Percentiles rank a stretch among this genome's conserved stretches.
phyloP scores from a whole-genome alignment of 92 coral and sea anemone species.

The Umimayanthus kanabou region DNA sequence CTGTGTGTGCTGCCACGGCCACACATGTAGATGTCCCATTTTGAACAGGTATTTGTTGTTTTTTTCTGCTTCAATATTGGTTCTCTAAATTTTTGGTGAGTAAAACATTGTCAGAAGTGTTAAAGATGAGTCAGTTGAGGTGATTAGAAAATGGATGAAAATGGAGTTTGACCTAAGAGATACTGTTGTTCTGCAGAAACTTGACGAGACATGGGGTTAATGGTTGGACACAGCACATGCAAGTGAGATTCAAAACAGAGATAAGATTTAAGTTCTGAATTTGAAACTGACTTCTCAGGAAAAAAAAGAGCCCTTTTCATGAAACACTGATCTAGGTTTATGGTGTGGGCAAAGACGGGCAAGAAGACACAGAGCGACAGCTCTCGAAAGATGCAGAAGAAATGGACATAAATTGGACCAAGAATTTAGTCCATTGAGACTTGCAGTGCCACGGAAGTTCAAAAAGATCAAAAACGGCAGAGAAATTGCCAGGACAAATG shows the following conservation, averaged over 20 bases:
- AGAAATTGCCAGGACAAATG: background rate
- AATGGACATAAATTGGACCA: too few relatives aligned
- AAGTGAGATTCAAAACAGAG: conserved; percentile 23
- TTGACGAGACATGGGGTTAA: conserved; percentile 34
- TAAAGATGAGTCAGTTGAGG: background rate
- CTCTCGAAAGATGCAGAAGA: too few relatives aligned
- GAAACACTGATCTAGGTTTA: too few relatives aligned
- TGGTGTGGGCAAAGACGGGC: too few relatives aligned
- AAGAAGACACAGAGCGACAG: too few relatives aligned
- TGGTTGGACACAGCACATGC: conserved; percentile 17
- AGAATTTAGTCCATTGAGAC: too few relatives aligned
- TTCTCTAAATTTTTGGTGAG: conserved; percentile 18
- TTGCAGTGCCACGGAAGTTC: too few relatives aligned
- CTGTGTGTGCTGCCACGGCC: too few relatives aligned
- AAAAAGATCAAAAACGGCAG: background rate
- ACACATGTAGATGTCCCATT: too few relatives aligned
- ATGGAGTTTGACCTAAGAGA: background rate
- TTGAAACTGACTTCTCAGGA: too few relatives aligned
- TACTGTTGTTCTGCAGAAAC: conserved; percentile 7
- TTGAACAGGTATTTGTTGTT: background rate
- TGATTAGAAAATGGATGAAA: background rate
- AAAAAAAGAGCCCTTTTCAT: too few relatives aligned
- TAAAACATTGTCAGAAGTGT: conserved; percentile 12
- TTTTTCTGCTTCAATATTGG: background rate
- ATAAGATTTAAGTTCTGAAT: background rate